Base-by-base conservation (phyloP, 2,888 invertebrate species). In the Drosophila cracens region DNA sequence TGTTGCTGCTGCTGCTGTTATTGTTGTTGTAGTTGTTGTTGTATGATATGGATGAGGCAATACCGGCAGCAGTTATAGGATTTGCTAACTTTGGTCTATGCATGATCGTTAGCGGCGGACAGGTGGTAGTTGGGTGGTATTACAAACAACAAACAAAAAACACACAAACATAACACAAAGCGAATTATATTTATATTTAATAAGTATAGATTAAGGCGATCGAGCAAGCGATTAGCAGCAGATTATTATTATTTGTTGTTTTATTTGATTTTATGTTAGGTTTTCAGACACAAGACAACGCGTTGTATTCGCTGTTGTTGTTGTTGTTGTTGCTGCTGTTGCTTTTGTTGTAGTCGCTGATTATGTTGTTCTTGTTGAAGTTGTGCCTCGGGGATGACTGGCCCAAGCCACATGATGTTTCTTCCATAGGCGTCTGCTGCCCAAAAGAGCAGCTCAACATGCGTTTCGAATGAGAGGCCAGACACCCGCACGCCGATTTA, bases 21-120 rank as follows among this genome's bases (percentile, higher is more conserved):
- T 7, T 16, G 33, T 31, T 57, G 46, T 46, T 63, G 62, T 69
- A 62, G 68, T 79, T 74, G 71, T 60, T 71, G 83, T 66, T 79
- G 79, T 79, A 83, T 81, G 81, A 87, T 83, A 88, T 89, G 82
- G 83, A 89, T 86, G 90, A 86, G 79, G 82, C 90, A 89, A 86
- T 84, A 82, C 83, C 89, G 78, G 89, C 78, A 82, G 87, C 87
- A 83, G 86, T 86, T 86, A 86, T 88, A 72, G 89, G 79, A 89
- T 89, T 90, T 73, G 60, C 80, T 82, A 89, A 77, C 81, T 81
- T 87, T 76, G 90, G 81, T 82, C 86, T 90, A 90, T 90, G 90
- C 90, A 90, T 90, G 83, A 82, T 89, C 81, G 83, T 85, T 82
- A 79, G 79, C 81, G 69, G 65, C 73, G 65, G 81, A 72, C 77